phyloP scores from a whole-genome alignment of 2,113 vertebrate genomes.

The Phocoena sinus region DNA sequence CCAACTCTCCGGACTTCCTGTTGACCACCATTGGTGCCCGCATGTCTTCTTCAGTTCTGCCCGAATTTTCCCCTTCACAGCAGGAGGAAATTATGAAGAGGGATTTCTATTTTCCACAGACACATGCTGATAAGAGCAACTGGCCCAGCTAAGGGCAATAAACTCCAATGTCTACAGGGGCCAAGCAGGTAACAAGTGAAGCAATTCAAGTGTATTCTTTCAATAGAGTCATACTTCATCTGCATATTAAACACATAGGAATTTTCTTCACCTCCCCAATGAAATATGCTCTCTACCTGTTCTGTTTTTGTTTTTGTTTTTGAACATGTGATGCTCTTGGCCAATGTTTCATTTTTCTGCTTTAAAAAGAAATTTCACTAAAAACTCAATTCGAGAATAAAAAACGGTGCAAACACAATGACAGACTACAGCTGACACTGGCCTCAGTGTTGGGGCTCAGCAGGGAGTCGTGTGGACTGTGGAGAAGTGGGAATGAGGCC shows the following conservation, averaged over 20 bases:
- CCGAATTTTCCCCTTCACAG: background rate
- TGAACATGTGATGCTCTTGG: constrained; percentile 23
- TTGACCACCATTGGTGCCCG: background rate
- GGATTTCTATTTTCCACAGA: background rate
- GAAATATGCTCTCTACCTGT: background rate
- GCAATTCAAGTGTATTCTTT: background rate
- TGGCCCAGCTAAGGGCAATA: background rate
- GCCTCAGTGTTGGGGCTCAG: background rate
- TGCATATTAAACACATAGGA: background rate
- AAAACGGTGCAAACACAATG: constrained; percentile 14
- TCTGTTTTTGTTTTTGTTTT: constrained; percentile 40
- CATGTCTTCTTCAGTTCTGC: background rate
- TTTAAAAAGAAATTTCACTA: constrained; percentile 53
- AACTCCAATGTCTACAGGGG: background rate
- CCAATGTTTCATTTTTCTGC: constrained; percentile 10
- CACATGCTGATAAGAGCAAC: background rate
- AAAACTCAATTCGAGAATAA: constrained; percentile 58
- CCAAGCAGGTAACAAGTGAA: background rate
- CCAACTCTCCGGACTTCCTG: background rate
- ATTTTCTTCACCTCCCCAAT: background rate
- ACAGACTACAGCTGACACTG: constrained; percentile 41
- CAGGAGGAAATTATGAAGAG: background rate
- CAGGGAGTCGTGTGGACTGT: background rate
- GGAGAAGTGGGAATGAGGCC: background rate
- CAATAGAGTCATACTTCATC: background rate